Evolutionary conservation across 2,113 vertebrate genomes (phyloP).

Genomic region (Crypturellus undulatus): DNA sequence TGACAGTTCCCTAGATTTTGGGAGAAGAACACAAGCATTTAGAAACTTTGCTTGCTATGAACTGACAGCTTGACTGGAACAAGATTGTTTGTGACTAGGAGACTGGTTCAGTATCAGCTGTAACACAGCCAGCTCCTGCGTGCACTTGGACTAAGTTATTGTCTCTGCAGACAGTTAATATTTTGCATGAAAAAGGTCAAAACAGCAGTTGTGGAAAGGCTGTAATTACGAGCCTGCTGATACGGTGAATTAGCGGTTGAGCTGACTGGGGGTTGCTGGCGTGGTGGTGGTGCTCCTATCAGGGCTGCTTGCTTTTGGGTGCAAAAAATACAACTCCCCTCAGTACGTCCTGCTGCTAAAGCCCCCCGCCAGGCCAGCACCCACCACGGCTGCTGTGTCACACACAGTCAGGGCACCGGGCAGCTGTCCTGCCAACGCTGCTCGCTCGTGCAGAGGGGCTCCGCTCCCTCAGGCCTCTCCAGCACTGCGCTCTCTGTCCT

Average conservation of each 20-base stretch:
- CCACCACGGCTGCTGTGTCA: too few species aligned
- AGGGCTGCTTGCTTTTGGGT: not conserved
- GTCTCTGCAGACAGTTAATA: not conserved
- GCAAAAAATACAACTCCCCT: fast-evolving
- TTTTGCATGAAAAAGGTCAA: not conserved
- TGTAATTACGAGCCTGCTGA: not conserved
- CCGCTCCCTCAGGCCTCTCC: too few species aligned
- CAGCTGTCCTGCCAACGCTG: not conserved
- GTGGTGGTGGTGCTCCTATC: not conserved
- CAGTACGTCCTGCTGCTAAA: fast-evolving
- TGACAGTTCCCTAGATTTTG: conserved; percentile 91
- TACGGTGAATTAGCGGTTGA: not conserved
- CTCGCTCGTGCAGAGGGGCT: too few species aligned
- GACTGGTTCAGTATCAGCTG: not conserved
- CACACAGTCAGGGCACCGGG: not conserved
- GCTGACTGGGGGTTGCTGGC: not conserved
- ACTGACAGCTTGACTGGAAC: fast-evolving
- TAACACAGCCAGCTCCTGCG: not conserved
- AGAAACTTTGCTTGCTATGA: not conserved
- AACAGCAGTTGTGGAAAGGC: not conserved
- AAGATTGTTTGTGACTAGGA: fast-evolving
- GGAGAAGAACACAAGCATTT: not conserved
- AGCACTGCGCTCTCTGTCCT: not conserved
- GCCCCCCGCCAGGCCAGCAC: not conserved
- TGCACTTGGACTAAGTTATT: not conserved